Evolutionary conservation across 2,888 invertebrate genomes (phyloP), one percentile per base, ranked within the genome.

Genomic region (Drosophila kambysellisi): DNA sequence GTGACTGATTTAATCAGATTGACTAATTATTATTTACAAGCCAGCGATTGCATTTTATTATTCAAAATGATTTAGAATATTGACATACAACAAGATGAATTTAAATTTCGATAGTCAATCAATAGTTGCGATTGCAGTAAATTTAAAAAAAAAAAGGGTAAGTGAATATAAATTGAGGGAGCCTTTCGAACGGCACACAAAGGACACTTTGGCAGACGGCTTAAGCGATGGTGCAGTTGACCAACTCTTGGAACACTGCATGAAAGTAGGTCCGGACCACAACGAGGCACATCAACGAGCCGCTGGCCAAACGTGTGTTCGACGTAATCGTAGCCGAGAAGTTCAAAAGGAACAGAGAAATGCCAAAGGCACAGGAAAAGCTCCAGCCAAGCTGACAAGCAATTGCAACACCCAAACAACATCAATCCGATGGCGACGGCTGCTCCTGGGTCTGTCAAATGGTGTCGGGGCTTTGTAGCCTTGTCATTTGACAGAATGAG

Each of bases 201-300:
- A 46, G 79, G 83, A 74, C 86, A 83, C 52, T 54, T 72, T 79
- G 81, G 83, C 73, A 76, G 86, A 79, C 86, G 61, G 74, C 70
- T 68, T 57, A 79, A 79, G 79, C 41, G 48, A 62, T 57, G 59
- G 41, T 39, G 57, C 62, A 56, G 60, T 9, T 41, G 33, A 29
- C 29, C 41, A 20, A 43, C 37, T 43, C n/a, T 9, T 35, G 17
- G 50, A 68, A 64, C 70, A 70, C 58, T 54, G 58, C 33, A 15
- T 39, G 53, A 15, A 43, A 51, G 32, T 39, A 39, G 53, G 48
- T 51, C 15, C 15, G 37, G 32, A 59, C 48, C 30, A 50, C 56
- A 61, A 32, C 20, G n/a, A 35, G 32, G 58, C 43, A 46, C 20
- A 37, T 3, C 43, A 68, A 43, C 39, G 68, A 79, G 74, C 79